Base-by-base conservation (phyloP, 2,888 invertebrate genomes). In the Gasteruption jaculator region DNA sequence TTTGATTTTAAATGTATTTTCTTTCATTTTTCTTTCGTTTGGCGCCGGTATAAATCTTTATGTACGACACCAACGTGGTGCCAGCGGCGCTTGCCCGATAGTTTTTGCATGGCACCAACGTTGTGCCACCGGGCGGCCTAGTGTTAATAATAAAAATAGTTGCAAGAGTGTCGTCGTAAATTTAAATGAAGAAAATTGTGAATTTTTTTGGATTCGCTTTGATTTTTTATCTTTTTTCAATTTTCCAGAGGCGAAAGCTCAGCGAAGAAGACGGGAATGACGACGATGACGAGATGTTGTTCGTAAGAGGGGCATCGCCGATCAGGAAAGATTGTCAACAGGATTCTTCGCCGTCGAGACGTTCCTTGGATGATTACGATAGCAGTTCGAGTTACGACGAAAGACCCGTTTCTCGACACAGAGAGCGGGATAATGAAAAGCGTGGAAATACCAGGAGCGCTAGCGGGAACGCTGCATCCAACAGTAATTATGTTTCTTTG, bases 201-300 rank as follows among this genome's bases (percentile, higher is more conserved):
- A n/a, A n/a, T n/a, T n/a, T n/a, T n/a, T n/a, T n/a, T n/a, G n/a
- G n/a, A n/a, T n/a, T n/a, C n/a, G n/a, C 12, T 8, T 34, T 22
- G n/a, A n/a, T 16, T 32, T 24, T 10, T 30, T 1, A n/a, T n/a
- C n/a, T n/a, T n/a, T n/a, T n/a, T n/a, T 35, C 8, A 19, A 45
- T 52, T 46, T 56, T 65, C 51, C 47, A 79, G 68, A 83, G 81
- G 63, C 76, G 79, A 55, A 73, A 71, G 48, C 44, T 65, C 12
- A 70, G 71, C 26, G 67, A 69, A 5, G 68, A 68, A 15, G 62
- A 63, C 39, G 75, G 73, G 41, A 75, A 76, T 49, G 76, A 75
- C 18, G 76, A 88, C 64, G 87, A 89, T 58, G 84, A 81, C 60
- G 88, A 89, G 68, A 83, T 88, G 83, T 73, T 88, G 62, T 86